Base-by-base conservation (phyloP, 2,797 vertebrate genomes). In the Allobates femoralis region DNA sequence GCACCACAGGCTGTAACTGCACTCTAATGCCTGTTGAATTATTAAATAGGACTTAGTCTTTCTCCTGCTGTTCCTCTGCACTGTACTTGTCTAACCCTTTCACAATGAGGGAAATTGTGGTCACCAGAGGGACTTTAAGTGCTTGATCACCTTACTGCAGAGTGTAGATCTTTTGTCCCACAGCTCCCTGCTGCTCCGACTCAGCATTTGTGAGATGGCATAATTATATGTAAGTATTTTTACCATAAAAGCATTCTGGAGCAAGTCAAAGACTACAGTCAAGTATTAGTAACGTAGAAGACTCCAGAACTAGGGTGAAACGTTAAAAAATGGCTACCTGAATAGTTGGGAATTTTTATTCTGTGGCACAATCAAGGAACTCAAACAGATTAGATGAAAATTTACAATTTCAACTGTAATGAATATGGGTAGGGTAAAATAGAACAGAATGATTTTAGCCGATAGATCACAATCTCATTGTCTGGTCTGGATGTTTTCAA, bases 11-110 rank as follows among this genome's bases (percentile, higher is more conserved):
- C 89, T 89, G 89, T 90, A 89, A 91, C 89, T 89, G 89, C 91
- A 92, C 82, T 88, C 90, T 92, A 92, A 90, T 92, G 93, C 90
- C 90, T 92, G 91, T 81, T 94, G 79, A 93, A 93, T 93, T 93
- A 93, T 93, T 93, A 91, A 94, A 75, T 6, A 2, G 55, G 79
- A 85, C 84, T 89, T 81, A 12, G 0, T 84, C 85, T 91, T 85
- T 81, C 83, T 73, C 85, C 87, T 87, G 85, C 85, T 73, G 87
- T 78, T 53, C 76, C 86, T 60, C 79, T 80, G 10, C 88, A 64
- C 85, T 84, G 41, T 87, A 89, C 82, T 89, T 90, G 89, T 86
- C 84, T 87, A 91, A 89, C 55, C 64, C 89, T 79, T 6, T 67
- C 87, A 87, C 81, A 82, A 85, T 50, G 77, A 76, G 77, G 77